Base-by-base conservation (phyloP, 2,113 vertebrate species). In the Sinocyclocheilus anophthalmus region DNA sequence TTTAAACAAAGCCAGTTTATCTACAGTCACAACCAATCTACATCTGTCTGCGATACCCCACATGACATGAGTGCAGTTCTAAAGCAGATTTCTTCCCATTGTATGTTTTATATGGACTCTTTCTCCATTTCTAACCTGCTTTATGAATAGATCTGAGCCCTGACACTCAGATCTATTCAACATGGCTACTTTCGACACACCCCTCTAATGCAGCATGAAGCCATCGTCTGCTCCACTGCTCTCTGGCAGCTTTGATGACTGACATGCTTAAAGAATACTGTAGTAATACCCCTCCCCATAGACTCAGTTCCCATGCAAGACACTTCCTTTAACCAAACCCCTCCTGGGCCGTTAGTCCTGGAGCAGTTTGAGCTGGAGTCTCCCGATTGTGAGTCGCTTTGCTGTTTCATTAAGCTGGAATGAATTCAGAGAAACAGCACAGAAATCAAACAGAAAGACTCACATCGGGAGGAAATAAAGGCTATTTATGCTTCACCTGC, bases 161-260 rank as follows among this genome's bases (percentile, higher is more conserved):
- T 84, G 84, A 78, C 83, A 63, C 76, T 50, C 61, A 53, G 76
- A 77, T 24, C 84, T 42, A 88, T 90, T 91, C 86, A 88, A 45
- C 76, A 77, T 39, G 50, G 72, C 86, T 63, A 45, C 84, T 65
- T 4, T 53, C 48, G 69, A 72, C 76, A 48, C 76, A 76, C 67
- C 55, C 72, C 30, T 79, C 37, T 88, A 90, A 88, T 79, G 87
- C 86, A 88, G 87, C 90, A 70, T 92, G 91, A 92, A 87, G 87
- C 82, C 73, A 86, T 89, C 88, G 61, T 89, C 86, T 37, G 81
- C 80, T 55, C 79, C 87, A 65, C 76, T 26, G 48, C 89, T 84
- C 75, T 78, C 57, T 63, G 76, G 89, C 85, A 85, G 75, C 78
- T 83, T 65, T 81, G 57, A 67, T 75, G 76, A 84, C 87, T 37